Evolutionary conservation across 2,797 vertebrate genomes (phyloP).

Genomic region (Discoglossus pictus): DNA sequence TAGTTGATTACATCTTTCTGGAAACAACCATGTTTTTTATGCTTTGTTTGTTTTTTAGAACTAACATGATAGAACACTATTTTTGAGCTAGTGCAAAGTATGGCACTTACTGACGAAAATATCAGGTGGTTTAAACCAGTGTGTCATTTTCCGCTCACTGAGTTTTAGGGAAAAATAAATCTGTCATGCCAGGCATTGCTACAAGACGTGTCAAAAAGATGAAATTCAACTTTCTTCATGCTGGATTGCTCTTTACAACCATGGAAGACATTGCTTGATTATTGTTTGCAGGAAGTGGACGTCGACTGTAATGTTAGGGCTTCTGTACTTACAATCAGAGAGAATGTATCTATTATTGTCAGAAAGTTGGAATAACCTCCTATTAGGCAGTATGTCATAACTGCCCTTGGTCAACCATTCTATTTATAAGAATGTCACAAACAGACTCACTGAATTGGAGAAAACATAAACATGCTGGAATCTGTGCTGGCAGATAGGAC

Average conservation of each 20-base stretch:
- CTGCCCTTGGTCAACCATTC: conserved; percentile 1
- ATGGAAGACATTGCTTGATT: neutral
- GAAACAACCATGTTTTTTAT: neutral
- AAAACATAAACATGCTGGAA: no score
- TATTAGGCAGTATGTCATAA: neutral
- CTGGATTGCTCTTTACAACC: conserved; percentile 19
- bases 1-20: no score
- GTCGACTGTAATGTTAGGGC: neutral
- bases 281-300: neutral
- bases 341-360: neutral
- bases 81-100: conserved; percentile 13
- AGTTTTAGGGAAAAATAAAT: conserved; percentile 38
- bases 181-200: conserved; percentile 24
- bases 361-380: conserved; percentile 13
- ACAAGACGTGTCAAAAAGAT: conserved; percentile 18
- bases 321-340: neutral
- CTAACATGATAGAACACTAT: neutral
- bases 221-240: conserved; percentile 1
- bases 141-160: conserved; percentile 47
- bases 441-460: conserved; percentile 6
- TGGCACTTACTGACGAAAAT: conserved; percentile 30
- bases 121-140: conserved; percentile 24
- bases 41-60: neutral
- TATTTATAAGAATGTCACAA: conserved; percentile 32
- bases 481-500: no score